Evolutionary conservation across 2,797 vertebrate genomes (phyloP), one percentile per base, ranked within the genome.

Genomic region (Iguana delicatissima): DNA sequence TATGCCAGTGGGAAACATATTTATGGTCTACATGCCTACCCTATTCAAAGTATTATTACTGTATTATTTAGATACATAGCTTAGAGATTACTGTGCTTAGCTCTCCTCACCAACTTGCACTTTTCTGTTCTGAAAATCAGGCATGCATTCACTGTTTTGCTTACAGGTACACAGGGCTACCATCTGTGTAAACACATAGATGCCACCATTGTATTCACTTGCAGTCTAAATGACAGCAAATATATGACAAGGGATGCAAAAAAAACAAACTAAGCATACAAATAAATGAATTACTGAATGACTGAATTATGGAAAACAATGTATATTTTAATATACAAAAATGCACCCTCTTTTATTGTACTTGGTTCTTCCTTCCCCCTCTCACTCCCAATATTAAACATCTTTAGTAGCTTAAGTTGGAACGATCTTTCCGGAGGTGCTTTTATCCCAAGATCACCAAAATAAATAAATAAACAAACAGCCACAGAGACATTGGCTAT

Each of bases 361-460:
- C 10, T 29, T 67, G 12, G 0, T 35, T 52, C 52, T 13, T 29
- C 62, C 62, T 83, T 35, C n/a, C 38, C 12, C n/a, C n/a, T n/a
- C 1, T 10, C 10, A 9, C 12, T 22, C 24, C 72, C 35, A 16
- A 85, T 69, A 3, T 10, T 67, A 73, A 57, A 42, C 9, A 1
- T 0, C 0, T 80, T 92, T 90, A 89, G 29, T 0, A 87, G 72
- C 85, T 92, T 90, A 80, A 74, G 81, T 42, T 94, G 14, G 50
- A 72, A 90, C 89, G 91, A 88, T 91, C 87, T 90, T 12, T 89
- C 0, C 20, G 88, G 12, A 38, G 80, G 12, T 22, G 92, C 94
- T 92, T 81, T 69, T 89, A 24, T 89, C 1, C 12, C 84, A 87
- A 76, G 35, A 42, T 24, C 35, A 73, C 32, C n/a, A n/a, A 22